Conservation (phyloP, 30 jellyfish, hydroid and myxozoan genomes). For the Mastigias papua region DNA sequence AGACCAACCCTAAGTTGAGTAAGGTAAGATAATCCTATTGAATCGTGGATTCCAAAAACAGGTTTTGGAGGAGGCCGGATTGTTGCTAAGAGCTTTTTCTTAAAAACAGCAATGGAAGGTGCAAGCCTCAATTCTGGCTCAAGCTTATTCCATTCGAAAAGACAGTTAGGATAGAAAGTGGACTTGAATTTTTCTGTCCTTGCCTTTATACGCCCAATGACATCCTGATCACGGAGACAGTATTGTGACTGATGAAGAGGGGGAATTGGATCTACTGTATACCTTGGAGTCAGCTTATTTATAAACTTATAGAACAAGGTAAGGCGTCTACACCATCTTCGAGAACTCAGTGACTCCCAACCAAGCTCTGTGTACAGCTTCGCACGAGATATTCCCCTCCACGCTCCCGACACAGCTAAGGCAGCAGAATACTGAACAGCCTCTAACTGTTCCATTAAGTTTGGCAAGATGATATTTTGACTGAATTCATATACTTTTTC, state of each 20-base stretch:
- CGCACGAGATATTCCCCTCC: constrained; percentile 62
- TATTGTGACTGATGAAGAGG: constrained; percentile 53
- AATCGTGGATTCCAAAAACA: constrained; percentile 39
- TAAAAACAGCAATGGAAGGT: constrained; percentile 58
- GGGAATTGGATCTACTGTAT: constrained; percentile 60
- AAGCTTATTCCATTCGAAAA: constrained; percentile 60
- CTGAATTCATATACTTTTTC: constrained; percentile 47
- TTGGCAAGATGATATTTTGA: constrained; percentile 14
- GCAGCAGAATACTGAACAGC: constrained; percentile 77
- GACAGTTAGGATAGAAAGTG: constrained; percentile 64
- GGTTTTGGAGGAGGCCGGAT: constrained; percentile 48
- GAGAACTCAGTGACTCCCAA: constrained; percentile 60
- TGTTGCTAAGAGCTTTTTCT: constrained; percentile 30
- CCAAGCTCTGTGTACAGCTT: constrained; percentile 69
- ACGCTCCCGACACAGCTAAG: constrained; percentile 65
- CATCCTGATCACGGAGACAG: constrained; percentile 61
- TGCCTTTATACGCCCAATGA: constrained; percentile 62
- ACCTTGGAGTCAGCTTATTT: constrained; percentile 49
- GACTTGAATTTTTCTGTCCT: constrained; percentile 71
- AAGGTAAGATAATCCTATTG: constrained; percentile 10
- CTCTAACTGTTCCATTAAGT: constrained; percentile 50
- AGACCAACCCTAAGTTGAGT: constrained; percentile 47
- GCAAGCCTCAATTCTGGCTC: constrained; percentile 65
- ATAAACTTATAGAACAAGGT: constrained; percentile 48
- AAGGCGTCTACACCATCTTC: constrained; percentile 48